phyloP scores from a whole-genome alignment of 1,140 invertebrate genomes.

The Elymnias hypermnestra region DNA sequence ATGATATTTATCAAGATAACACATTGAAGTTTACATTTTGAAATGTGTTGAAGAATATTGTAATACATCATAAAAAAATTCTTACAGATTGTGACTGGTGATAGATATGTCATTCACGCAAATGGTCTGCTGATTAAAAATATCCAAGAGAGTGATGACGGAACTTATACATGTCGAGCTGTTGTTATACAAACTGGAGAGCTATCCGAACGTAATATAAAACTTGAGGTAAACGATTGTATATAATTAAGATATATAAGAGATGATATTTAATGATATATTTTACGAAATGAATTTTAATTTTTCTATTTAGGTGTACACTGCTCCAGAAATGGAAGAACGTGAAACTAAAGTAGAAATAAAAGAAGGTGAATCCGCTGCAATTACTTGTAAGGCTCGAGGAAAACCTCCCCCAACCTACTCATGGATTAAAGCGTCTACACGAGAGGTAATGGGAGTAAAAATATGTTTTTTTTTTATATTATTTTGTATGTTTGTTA shows the following conservation, averaged over 20 bases:
- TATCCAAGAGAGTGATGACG: constrained; percentile 88
- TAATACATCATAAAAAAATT: too few relatives aligned
- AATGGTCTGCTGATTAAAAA: constrained; percentile 88
- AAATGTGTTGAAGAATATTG: too few relatives aligned
- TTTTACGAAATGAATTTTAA: constrained; percentile 1
- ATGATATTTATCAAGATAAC: neutral
- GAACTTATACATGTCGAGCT: constrained; percentile 89
- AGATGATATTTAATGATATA: neutral
- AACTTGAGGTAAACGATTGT: constrained; percentile 84
- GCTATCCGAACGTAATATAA: constrained; percentile 83
- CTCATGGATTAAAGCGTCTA: constrained; percentile 85
- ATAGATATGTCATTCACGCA: constrained; percentile 84
- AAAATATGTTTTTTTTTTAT: too few relatives aligned
- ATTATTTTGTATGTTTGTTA: too few relatives aligned
- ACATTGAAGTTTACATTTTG: too few relatives aligned
- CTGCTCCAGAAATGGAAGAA: constrained; percentile 83
- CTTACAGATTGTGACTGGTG: constrained; percentile 76
- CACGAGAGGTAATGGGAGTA: constrained; percentile 76
- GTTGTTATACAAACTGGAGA: constrained; percentile 88
- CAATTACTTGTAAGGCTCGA: constrained; percentile 84
- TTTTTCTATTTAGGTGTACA: constrained; percentile 80
- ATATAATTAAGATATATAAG: neutral
- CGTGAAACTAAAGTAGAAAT: constrained; percentile 78
- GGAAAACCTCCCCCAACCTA: constrained; percentile 90
- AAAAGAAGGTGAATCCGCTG: constrained; percentile 86